These are phyloP conservation scores for Sycophila texana DNA, from an alignment of 2,888 invertebrate genomes.

Conservation along the genomic window DNA sequence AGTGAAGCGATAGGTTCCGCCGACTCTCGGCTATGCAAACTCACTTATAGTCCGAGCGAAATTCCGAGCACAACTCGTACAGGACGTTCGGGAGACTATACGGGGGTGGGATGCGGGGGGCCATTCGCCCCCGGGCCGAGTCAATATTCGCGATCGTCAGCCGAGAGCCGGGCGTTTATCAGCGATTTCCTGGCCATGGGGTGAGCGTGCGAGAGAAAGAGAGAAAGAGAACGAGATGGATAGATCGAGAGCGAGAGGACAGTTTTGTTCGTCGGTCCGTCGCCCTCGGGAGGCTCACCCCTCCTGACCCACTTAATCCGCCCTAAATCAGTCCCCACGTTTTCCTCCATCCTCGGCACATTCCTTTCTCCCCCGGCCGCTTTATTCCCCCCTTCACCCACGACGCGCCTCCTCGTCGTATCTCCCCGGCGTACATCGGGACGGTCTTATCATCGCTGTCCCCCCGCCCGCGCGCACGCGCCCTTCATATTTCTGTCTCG, in stretches of 20 bases:
- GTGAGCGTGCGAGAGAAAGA: too few species aligned
- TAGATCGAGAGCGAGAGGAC: background rate
- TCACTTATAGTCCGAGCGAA: constrained; percentile 11
- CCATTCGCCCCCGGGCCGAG: constrained; percentile 2
- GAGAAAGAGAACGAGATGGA: too few species aligned
- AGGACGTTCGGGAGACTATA: background rate
- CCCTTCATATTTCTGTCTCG: too few species aligned
- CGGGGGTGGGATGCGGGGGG: background rate
- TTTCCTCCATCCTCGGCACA: constrained; percentile 19
- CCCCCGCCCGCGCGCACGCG: background rate
- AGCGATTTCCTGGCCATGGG: constrained; percentile 22
- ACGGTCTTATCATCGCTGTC: background rate
- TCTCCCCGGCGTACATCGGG: background rate
- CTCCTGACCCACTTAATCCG: constrained; percentile 52
- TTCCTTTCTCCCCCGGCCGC: background rate
- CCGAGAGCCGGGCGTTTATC: constrained; percentile 33
- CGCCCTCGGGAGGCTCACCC: background rate
- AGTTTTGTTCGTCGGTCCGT: constrained; percentile 21
- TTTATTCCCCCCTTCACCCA: background rate
- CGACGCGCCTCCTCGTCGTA: background rate
- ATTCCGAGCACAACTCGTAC: background rate
- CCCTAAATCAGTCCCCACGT: constrained; percentile 47
- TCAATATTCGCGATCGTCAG: constrained; percentile 49
- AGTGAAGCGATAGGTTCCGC: background rate
- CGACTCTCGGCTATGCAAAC: constrained; percentile 20